These are phyloP conservation scores for Acrossocheilus wenchowensis DNA, from an alignment of 2,797 vertebrate genomes.

Conservation along the genomic window DNA sequence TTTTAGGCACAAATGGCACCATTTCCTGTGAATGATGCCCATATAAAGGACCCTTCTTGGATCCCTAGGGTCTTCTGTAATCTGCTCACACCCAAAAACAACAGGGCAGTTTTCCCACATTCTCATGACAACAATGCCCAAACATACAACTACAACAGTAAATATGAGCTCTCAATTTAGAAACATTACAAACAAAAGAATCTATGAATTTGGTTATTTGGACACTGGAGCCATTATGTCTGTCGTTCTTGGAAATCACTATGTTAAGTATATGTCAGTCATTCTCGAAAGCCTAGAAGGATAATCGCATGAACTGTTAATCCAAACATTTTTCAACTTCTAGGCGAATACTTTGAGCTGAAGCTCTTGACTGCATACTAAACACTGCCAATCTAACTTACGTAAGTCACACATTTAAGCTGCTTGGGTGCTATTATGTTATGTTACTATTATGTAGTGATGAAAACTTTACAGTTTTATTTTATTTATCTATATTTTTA, in stretches of 20 bases:
- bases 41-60: background rate
- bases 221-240: background rate
- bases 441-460: background rate
- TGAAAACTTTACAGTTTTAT: background rate
- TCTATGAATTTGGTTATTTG: background rate
- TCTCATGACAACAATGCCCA: background rate
- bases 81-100: slow-evolving; percentile 34
- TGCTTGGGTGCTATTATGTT: background rate
- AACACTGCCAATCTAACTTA: background rate
- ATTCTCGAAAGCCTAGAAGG: background rate
- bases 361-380: background rate
- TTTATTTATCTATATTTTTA: background rate
- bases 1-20: background rate
- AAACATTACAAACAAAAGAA: background rate
- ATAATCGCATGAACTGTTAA: slow-evolving; percentile 9
- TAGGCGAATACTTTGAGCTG: background rate
- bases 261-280: background rate
- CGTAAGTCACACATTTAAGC: background rate
- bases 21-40: slow-evolving; percentile 8
- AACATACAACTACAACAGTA: background rate
- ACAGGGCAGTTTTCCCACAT: slow-evolving; percentile 31
- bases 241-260: background rate
- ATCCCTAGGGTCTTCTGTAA: slow-evolving; percentile 40
- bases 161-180: background rate
- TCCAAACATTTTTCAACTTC: background rate